Conservation (phyloP, 2,113 vertebrate species). For the Rhombomys opimus region DNA sequence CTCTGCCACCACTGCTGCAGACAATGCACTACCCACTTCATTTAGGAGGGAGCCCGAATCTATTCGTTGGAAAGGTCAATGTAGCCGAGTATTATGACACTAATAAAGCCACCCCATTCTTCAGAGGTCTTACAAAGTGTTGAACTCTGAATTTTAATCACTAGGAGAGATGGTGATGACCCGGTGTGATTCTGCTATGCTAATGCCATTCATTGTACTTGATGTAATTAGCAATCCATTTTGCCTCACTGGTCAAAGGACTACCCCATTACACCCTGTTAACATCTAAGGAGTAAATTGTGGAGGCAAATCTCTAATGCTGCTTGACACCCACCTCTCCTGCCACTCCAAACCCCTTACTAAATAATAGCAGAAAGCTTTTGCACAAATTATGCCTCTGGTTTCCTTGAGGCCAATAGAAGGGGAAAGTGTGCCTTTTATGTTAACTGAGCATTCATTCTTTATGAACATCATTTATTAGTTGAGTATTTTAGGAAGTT, state of each 20-base stretch:
- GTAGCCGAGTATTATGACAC: not conserved
- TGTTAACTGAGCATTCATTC: not conserved
- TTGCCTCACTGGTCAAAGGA: not conserved
- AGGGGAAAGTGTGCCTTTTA: not conserved
- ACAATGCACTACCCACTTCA: not conserved
- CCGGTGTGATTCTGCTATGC: not conserved
- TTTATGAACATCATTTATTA: not conserved
- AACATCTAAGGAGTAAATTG: slow-evolving; percentile 9
- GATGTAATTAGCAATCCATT: slow-evolving; percentile 1
- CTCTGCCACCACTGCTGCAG: not conserved
- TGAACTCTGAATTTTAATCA: not conserved
- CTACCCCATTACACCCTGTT: not conserved
- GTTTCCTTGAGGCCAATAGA: not conserved
- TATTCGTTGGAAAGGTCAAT: not conserved
- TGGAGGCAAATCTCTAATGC: not conserved
- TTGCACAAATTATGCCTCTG: not conserved
- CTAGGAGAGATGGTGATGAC: not conserved
- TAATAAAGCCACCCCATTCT: not conserved
- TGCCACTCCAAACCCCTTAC: not conserved
- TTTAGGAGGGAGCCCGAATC: slow-evolving; percentile 22
- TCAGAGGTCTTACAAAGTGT: not conserved
- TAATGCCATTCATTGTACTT: not conserved
- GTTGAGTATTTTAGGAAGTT: not conserved
- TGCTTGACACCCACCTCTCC: not conserved
- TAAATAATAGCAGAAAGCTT: not conserved